phyloP scores from a whole-genome alignment of 1,140 invertebrate genomes.

The Drosophila trapezifrons region DNA sequence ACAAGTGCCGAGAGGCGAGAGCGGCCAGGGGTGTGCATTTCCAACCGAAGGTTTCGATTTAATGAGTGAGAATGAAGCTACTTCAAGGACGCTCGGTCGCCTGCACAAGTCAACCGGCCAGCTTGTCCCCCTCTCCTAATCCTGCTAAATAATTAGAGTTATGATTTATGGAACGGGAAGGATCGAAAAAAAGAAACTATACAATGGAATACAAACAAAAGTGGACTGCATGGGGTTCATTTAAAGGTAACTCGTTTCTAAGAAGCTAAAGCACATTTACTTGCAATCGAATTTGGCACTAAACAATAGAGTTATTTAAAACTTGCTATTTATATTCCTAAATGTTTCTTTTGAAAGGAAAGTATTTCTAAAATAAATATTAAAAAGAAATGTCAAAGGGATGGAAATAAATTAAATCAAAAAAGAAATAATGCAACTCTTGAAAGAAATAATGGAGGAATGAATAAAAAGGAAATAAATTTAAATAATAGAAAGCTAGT shows the following conservation, averaged over 20 bases:
- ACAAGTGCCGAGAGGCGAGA: conserved; percentile 41
- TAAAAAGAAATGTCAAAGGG: too few species aligned
- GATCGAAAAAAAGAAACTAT: background rate
- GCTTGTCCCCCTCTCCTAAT: conserved; percentile 14
- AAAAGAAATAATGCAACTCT: too few species aligned
- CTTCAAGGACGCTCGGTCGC: conserved; percentile 19
- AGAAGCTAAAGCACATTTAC: background rate
- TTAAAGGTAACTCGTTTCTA: background rate
- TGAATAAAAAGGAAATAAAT: too few species aligned
- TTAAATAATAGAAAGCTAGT: too few species aligned
- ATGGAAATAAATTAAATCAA: too few species aligned
- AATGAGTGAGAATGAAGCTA: conserved; percentile 28
- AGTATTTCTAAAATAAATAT: too few species aligned
- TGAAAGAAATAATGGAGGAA: too few species aligned
- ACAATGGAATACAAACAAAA: background rate
- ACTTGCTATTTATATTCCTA: too few species aligned
- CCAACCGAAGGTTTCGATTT: conserved; percentile 8
- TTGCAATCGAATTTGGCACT: too few species aligned
- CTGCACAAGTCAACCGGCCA: conserved; percentile 5
- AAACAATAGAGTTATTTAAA: too few species aligned
- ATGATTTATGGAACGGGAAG: conserved; percentile 11
- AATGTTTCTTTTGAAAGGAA: too few species aligned
- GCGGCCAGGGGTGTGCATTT: conserved; percentile 9
- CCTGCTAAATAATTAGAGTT: conserved; percentile 20
- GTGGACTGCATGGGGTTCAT: background rate